These are phyloP conservation scores for Chymomyza procnemis DNA, from an alignment of 2,888 invertebrate species.

Conservation along the genomic window DNA sequence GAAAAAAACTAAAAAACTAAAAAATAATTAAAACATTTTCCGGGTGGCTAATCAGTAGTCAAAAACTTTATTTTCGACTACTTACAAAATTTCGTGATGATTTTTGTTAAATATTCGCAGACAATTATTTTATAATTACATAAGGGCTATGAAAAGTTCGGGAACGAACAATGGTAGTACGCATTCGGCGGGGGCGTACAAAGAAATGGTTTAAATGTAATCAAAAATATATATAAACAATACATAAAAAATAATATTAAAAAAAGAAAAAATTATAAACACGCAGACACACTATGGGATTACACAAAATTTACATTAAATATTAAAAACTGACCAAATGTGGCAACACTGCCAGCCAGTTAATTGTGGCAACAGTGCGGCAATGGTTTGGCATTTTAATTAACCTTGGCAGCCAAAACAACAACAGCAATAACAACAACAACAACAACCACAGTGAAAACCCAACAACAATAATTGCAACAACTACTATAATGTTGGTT, in stretches of 20 bases:
- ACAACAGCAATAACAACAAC: slow-evolving; percentile 14
- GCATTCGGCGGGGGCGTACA: background rate
- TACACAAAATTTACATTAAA: background rate
- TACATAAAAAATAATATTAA: too few relatives aligned
- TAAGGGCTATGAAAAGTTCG: background rate
- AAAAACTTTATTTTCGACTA: background rate
- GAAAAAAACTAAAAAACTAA: background rate
- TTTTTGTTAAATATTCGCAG: background rate
- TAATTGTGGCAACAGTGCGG: slow-evolving; percentile 4
- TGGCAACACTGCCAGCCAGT: slow-evolving; percentile 4
- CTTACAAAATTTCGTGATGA: background rate
- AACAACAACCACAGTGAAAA: slow-evolving; percentile 19
- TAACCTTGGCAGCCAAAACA: slow-evolving; percentile 70
- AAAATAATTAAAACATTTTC: slow-evolving; percentile 17
- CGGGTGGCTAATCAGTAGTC: slow-evolving; percentile 20
- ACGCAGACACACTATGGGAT: background rate
- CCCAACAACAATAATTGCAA: slow-evolving; percentile 7
- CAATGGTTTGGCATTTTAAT: slow-evolving; percentile 65
- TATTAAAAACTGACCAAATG: background rate
- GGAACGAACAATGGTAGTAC: too few relatives aligned
- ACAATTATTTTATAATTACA: background rate
- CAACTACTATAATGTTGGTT: slow-evolving; percentile 45
- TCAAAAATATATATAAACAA: background rate
- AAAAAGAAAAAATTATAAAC: background rate
- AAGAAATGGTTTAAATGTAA: background rate